Base-by-base conservation (phyloP, 1,140 invertebrate species). In the Bilobella aurantiaca region DNA sequence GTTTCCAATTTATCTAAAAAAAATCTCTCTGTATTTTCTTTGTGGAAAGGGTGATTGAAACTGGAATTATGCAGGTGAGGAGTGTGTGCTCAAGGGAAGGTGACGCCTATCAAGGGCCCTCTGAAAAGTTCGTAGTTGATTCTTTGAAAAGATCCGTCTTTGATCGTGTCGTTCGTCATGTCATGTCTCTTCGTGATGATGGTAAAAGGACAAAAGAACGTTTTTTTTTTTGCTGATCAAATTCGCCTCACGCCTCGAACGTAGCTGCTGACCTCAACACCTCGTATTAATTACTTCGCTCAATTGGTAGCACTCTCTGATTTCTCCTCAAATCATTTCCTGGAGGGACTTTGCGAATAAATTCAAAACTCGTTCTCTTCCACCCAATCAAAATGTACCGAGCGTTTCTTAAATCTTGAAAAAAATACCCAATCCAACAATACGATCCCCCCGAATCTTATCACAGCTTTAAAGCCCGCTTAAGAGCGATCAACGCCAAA, bases 261-360 rank as follows among this genome's bases (percentile, higher is more conserved):
- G 63, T 65, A 65, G 63, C 37, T 65, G 63, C 63, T 66, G 64
- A 66, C 64, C 64, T 66, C 64, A 66, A 66, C 64, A 66, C 57
- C 49, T 23, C 58, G 58, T 66, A 66, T 66, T 66, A 66, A 66
- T 66, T 66, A 66, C 64, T 57, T 62, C 37, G 21, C 34, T 25
- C 25, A 53, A 53, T 53, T 53, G 49, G 25, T 5, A n/a, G n/a
- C n/a, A 3, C 23, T 5, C 14, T 18, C 49, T 53, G 49, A 53
- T 53, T 53, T 53, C 23, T 3, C 49, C 25, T 42, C n/a, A 23
- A 23, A 16, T 53, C 49, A 53, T 53, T 53, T 53, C 49, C 49
- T 53, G 23, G 25, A 23, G 49, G 21, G 8, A 23, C 34, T 18
- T 42, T 42, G 34, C 34, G 34, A 42, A 42, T 42, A 42, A 42